Conservation (phyloP, 2,113 vertebrate genomes). For the Ploceus nigricollis region DNA sequence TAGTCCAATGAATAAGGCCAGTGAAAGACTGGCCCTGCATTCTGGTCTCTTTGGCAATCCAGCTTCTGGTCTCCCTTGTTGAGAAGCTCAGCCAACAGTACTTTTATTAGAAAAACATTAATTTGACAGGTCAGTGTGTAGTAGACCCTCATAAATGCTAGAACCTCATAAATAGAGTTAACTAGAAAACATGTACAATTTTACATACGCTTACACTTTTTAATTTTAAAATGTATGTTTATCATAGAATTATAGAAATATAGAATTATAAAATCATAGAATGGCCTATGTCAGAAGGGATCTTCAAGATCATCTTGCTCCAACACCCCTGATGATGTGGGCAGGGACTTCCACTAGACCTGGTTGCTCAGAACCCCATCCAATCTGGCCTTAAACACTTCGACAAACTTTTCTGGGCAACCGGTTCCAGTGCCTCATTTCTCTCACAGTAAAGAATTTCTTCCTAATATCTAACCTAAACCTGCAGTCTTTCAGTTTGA, state of each 20-base stretch:
- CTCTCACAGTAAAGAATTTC: background rate
- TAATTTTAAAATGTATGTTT: background rate
- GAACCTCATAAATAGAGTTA: background rate
- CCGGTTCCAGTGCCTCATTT: fast-evolving
- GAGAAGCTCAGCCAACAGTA: background rate
- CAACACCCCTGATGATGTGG: background rate
- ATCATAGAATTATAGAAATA: too few relatives aligned
- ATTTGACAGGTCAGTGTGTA: background rate
- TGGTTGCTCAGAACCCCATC: background rate
- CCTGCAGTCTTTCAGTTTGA: background rate
- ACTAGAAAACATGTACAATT: background rate
- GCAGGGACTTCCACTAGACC: background rate
- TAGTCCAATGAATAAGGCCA: too few relatives aligned
- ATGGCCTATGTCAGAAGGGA: background rate
- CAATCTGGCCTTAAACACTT: background rate
- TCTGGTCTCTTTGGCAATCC: background rate
- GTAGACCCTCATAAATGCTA: background rate
- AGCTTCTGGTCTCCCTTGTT: background rate
- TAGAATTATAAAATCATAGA: background rate
- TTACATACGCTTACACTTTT: background rate
- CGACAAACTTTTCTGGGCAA: background rate
- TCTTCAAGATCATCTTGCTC: background rate
- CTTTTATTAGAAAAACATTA: background rate
- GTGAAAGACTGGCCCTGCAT: background rate
- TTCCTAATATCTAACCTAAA: background rate